Percentiles rank a stretch among this genome's conserved stretches.
These are phyloP conservation scores for Odobenus rosmarus DNA, from an alignment of 2,113 vertebrate species.

Conservation along the genomic window DNA sequence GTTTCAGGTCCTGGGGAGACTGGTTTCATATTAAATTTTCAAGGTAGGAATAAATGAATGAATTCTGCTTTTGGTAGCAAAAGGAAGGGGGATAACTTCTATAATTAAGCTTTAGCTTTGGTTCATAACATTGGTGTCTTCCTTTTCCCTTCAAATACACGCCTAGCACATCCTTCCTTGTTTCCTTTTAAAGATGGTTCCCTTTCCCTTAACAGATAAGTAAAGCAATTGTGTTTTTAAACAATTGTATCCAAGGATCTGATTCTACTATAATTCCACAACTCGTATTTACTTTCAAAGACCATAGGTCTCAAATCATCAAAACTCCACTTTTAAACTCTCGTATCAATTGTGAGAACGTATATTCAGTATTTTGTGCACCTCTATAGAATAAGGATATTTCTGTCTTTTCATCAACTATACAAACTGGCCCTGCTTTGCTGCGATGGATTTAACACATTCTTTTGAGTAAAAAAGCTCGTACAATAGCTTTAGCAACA, in stretches of 20 bases:
- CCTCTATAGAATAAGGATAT: slow-evolving; percentile 26
- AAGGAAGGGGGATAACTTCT: background rate
- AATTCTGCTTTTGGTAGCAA: background rate
- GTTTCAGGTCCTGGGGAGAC: background rate
- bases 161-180: background rate
- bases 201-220: background rate
- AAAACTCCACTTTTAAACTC: slow-evolving; percentile 9
- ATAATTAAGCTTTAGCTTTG: background rate
- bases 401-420: slow-evolving; percentile 4
- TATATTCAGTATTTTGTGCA: slow-evolving; percentile 32
- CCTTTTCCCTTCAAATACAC: background rate
- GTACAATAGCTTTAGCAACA: slow-evolving; percentile 7
- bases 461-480: slow-evolving; percentile 31
- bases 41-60: background rate
- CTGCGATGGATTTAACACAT: slow-evolving; percentile 24
- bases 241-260: background rate
- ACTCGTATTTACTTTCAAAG: slow-evolving; percentile 25
- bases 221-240: slow-evolving; percentile 40
- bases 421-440: slow-evolving; percentile 17
- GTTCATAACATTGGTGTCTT: background rate
- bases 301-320: background rate
- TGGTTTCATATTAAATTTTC: background rate
- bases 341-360: background rate
- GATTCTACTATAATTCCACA: background rate
- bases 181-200: slow-evolving; percentile 39